A percentile compares a stretch with the other conserved stretches of the same genome.
phyloP scores from a whole-genome alignment of 2,888 invertebrate genomes.

The Nemotelus nigrinus region DNA sequence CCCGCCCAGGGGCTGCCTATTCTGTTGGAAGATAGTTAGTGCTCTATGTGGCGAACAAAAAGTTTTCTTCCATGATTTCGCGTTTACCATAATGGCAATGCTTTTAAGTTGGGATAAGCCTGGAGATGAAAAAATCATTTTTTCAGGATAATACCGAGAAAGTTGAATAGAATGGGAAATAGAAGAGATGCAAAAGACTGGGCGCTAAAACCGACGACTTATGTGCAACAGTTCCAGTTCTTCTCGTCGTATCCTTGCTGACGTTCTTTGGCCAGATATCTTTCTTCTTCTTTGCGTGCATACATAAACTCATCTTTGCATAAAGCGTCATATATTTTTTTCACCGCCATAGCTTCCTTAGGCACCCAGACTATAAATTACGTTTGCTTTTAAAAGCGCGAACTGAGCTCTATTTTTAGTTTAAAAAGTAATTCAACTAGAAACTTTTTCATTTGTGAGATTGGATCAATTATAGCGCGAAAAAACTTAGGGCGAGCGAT shows the following conservation, averaged over 20 bases:
- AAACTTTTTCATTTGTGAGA: constrained; percentile 50
- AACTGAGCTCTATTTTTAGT: constrained; percentile 38
- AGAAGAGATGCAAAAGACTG: background rate
- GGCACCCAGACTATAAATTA: constrained; percentile 27
- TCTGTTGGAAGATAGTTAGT: constrained; percentile 39
- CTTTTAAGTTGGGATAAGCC: background rate
- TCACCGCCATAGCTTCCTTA: constrained; percentile 7
- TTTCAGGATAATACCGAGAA: background rate
- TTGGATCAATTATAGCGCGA: constrained; percentile 44
- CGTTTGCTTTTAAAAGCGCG: constrained; percentile 30
- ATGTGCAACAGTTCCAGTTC: background rate
- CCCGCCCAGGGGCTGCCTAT: constrained; percentile 17
- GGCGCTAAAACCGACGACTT: background rate
- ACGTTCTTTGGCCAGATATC: background rate
- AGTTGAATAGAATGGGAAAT: no score
- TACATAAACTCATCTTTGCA: background rate
- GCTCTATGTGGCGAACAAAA: constrained; percentile 34
- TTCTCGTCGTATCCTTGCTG: background rate
- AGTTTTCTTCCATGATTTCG: constrained; percentile 44
- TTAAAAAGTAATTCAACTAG: constrained; percentile 46
- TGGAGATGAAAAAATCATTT: constrained; percentile 13
- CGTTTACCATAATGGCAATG: constrained; percentile 13
- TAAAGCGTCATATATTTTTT: background rate
- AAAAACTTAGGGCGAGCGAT: constrained; percentile 3
- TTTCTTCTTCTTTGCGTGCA: background rate